Evolutionary conservation across 2,113 vertebrate species (phyloP), one percentile per base, ranked within the genome.

Genomic region (Platanista minor): DNA sequence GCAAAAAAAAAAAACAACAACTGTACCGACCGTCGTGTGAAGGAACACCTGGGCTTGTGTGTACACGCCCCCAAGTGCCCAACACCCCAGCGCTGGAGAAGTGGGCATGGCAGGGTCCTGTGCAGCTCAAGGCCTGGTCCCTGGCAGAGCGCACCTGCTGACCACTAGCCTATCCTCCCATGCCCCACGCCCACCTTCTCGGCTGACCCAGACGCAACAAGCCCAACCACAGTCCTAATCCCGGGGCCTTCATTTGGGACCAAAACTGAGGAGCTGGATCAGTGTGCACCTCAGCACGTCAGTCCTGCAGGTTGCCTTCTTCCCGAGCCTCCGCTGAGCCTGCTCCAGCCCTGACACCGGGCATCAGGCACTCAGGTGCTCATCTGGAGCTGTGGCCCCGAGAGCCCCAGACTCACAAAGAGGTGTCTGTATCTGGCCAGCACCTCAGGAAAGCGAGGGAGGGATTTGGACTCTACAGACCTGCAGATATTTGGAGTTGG

Each of bases 1-100:
- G n/a, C n/a, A n/a, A 46, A 46, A 43, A 10, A 43, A 43, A 10
- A 1, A 43, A 43, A 41, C 5, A 41, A 49, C 13, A 3, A 49
- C 1, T 3, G 12, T 14, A 0, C 4, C 0, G 2, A 25, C 4
- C 3, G n/a, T 5, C 15, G 5, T 17, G 5, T 5, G 14, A 20
- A 17, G 27, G n/a, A 31, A 13, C 9, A 17, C 41, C 8, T 1
- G 20, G 36, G 62, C 29, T 25, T 11, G 0, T 23, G 67, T 21
- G 67, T 21, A 14, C 67, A 71, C 36, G 0, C 36, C 10, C 81
- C 31, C 31, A 15, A 18, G 64, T 8, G 33, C 12, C 62, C 8
- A 21, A 11, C 13, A 6, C 62, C 43, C 71, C 39, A 8, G 71
- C 13, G 5, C 36, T 5, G 21, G n/a, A 39, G 67, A 9, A 12